These are phyloP conservation scores for Cheirogaleus major DNA, from an alignment of 2,797 vertebrate genomes.

Conservation along the genomic window DNA sequence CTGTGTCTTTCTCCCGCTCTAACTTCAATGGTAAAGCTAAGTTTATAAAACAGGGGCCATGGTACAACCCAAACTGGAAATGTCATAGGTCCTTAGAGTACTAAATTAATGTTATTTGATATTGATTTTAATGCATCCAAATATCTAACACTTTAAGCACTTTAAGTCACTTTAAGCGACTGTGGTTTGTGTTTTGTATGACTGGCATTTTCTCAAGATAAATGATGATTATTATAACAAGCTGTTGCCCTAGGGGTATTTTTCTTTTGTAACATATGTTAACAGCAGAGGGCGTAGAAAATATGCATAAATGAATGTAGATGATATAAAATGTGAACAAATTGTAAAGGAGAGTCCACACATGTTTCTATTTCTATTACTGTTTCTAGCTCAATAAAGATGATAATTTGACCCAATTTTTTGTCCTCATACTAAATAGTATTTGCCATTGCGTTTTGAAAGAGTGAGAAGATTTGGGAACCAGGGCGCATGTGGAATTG, in stretches of 20 bases:
- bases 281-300: conserved; percentile 66
- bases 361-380: background rate
- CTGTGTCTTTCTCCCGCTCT: background rate
- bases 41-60: background rate
- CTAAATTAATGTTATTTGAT: background rate
- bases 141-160: conserved; percentile 7
- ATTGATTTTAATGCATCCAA: conserved; percentile 46
- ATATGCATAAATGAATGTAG: conserved; percentile 52
- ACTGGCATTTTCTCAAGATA: conserved; percentile 43
- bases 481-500: conserved; percentile 58
- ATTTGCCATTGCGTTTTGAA: conserved; percentile 57
- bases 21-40: background rate
- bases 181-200: conserved; percentile 29
- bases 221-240: conserved; percentile 58
- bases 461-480: conserved; percentile 61
- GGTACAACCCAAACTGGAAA: background rate
- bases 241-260: conserved; percentile 53
- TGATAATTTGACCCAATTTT: conserved; percentile 69
- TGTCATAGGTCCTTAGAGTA: background rate
- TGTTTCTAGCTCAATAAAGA: conserved; percentile 55
- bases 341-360: conserved; percentile 46
- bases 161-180: no score
- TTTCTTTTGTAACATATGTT: conserved; percentile 68
- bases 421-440: conserved; percentile 59
- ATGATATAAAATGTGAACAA: conserved; percentile 54